These are phyloP conservation scores for Jordanella pulchra DNA, from an alignment of 2,797 vertebrate species.

Conservation along the genomic window DNA sequence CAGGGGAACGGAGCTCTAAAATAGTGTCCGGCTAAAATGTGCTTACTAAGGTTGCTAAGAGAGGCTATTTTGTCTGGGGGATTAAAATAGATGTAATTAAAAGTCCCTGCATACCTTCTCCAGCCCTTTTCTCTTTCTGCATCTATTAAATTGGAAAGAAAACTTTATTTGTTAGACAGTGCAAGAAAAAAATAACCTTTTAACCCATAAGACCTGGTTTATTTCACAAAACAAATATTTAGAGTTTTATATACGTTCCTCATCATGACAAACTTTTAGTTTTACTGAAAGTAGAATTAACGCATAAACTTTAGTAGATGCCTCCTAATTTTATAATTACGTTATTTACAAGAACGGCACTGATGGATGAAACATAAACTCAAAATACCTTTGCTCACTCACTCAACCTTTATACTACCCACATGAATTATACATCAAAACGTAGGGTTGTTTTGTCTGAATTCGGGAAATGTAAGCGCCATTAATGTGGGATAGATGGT, in stretches of 20 bases:
- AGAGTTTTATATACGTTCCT: conserved; percentile 9
- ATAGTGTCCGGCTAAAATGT: conserved; percentile 61
- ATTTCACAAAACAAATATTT: conserved; percentile 32
- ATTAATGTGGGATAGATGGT: too few relatives aligned
- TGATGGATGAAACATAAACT: conserved; percentile 32
- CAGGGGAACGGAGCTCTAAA: conserved; percentile 54
- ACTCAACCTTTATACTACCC: too few relatives aligned
- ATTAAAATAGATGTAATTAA: conserved; percentile 78
- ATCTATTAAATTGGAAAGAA: conserved; percentile 51
- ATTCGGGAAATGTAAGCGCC: too few relatives aligned
- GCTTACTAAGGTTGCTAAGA: conserved; percentile 53
- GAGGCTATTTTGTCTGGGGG: conserved; percentile 62
- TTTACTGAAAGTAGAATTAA: conserved; percentile 15
- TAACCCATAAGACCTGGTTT: conserved; percentile 29
- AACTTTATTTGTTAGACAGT: conserved; percentile 38
- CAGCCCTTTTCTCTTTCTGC: conserved; percentile 38
- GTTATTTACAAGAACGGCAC: conserved; percentile 28
- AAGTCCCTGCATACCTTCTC: conserved; percentile 64
- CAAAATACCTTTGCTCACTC: conserved; percentile 36
- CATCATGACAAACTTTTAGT: conserved; percentile 12
- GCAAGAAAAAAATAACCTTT: conserved; percentile 11
- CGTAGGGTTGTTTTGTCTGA: too few relatives aligned
- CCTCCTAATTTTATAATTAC: conserved; percentile 5
- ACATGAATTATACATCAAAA: too few relatives aligned
- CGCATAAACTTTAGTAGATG: conserved; percentile 10